Evolutionary conservation across 1,140 invertebrate genomes (phyloP).

Genomic region (Plutomurus gul): DNA sequence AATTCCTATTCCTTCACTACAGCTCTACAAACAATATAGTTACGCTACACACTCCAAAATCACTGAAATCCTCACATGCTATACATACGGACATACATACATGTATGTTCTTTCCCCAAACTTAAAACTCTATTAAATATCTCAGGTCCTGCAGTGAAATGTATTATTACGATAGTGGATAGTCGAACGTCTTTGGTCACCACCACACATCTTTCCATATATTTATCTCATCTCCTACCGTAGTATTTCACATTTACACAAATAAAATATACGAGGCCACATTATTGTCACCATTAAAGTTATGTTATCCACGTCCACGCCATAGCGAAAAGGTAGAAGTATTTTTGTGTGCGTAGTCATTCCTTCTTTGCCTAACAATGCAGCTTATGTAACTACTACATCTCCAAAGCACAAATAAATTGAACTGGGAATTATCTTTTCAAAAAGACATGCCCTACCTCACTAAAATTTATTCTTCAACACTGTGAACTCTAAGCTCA

Average conservation of each 20-base stretch:
- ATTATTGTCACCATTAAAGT: slow-evolving; percentile 43
- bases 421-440: background rate
- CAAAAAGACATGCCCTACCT: background rate
- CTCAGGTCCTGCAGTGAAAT: too few species aligned
- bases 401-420: background rate
- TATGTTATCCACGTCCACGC: background rate
- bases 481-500: background rate
- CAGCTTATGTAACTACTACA: background rate
- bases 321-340: slow-evolving; percentile 3
- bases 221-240: too few species aligned
- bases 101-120: background rate
- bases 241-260: background rate
- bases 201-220: too few species aligned
- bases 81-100: background rate
- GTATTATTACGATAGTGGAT: too few species aligned
- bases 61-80: too few species aligned
- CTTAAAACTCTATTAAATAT: too few species aligned
- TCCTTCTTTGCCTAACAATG: background rate
- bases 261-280: slow-evolving; percentile 33
- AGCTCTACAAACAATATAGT: background rate
- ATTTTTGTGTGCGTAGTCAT: background rate
- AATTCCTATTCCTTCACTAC: too few species aligned
- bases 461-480: background rate
- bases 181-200: too few species aligned
- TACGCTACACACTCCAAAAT: too few species aligned